Evolutionary conservation across 2,797 vertebrate genomes (phyloP).

Genomic region (Myotis findleyi): DNA sequence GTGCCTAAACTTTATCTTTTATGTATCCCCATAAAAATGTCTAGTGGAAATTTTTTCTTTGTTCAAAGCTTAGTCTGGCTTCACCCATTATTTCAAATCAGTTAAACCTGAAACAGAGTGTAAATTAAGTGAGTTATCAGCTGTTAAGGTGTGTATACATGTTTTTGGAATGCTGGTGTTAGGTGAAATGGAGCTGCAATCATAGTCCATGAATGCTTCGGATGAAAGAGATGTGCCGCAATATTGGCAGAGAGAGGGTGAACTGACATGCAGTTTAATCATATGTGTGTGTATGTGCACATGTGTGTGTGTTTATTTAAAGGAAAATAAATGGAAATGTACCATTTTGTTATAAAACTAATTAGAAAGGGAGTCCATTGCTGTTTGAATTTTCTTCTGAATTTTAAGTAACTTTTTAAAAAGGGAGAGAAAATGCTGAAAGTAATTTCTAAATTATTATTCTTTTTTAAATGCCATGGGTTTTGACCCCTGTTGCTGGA

Average conservation of each 20-base stretch:
- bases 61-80: background rate
- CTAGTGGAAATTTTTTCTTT: background rate
- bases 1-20: background rate
- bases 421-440: background rate
- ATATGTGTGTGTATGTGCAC: fast-evolving
- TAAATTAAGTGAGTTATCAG: background rate
- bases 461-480: background rate
- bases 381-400: background rate
- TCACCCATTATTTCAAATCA: background rate
- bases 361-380: background rate
- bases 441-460: background rate
- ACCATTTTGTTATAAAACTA: background rate
- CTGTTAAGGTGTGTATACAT: background rate
- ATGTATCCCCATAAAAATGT: background rate
- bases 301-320: background rate
- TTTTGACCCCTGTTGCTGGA: background rate
- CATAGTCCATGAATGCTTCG: background rate
- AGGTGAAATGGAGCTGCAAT: background rate
- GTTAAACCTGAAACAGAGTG: background rate
- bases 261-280: background rate
- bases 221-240: background rate
- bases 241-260: background rate
- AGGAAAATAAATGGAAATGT: background rate
- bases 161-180: background rate
- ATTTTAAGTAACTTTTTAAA: constrained; percentile 42